Evolutionary conservation across 2,113 vertebrate species (phyloP).

Genomic region (Zosterops lateralis): DNA sequence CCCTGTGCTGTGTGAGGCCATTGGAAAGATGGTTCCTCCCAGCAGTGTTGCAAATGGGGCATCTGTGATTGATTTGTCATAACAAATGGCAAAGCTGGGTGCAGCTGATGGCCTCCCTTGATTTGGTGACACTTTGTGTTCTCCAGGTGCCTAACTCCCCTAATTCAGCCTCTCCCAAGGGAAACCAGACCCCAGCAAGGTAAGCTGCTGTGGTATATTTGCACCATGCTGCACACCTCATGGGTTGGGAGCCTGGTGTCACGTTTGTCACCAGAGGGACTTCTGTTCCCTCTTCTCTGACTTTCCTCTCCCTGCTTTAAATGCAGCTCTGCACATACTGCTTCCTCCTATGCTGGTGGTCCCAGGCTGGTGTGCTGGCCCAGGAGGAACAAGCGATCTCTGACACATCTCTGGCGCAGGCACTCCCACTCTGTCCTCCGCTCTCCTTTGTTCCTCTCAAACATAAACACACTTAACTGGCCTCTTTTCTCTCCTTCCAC

Average conservation of each 20-base stretch:
- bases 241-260: not conserved
- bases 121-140: not conserved
- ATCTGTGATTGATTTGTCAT: not conserved
- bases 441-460: slow-evolving; percentile 62
- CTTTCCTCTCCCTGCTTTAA: not conserved
- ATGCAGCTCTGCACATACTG: accelerated
- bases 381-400: slow-evolving; percentile 75
- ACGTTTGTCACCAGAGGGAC: not conserved
- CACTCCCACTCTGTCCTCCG: not conserved
- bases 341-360: slow-evolving; percentile 75
- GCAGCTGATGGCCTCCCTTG: not conserved
- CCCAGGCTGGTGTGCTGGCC: slow-evolving; percentile 63
- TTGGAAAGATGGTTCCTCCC: accelerated
- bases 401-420: slow-evolving; percentile 57
- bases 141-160: not conserved
- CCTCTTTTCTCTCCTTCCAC: slow-evolving; percentile 8
- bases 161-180: not conserved
- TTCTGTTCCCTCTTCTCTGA: not conserved
- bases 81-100: not conserved
- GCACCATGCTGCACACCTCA: accelerated
- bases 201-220: not conserved
- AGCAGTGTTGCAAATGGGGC: accelerated
- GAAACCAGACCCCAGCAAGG: not conserved
- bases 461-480: slow-evolving; percentile 69
- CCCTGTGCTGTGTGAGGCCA: not conserved